Conservation (phyloP, 2,797 vertebrate genomes). For the Sebastes trivittatus region DNA sequence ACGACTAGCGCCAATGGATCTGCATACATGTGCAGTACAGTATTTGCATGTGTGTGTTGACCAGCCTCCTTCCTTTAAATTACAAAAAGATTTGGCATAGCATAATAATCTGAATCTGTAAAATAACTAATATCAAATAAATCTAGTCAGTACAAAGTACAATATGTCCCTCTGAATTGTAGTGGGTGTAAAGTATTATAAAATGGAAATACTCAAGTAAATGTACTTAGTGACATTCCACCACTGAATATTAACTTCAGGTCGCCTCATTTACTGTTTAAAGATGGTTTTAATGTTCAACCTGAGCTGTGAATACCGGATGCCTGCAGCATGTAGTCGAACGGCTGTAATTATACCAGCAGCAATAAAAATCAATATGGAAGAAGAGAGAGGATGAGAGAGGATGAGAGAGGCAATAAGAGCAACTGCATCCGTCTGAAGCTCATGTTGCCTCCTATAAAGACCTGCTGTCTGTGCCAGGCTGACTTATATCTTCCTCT, state of each 20-base stretch:
- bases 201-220: not conserved
- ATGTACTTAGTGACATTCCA: not conserved
- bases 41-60: not conserved
- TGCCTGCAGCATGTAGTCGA: conserved; percentile 7
- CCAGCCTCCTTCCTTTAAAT: not conserved
- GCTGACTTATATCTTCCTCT: conserved; percentile 8
- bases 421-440: not conserved
- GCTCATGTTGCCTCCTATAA: not conserved
- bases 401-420: conserved; percentile 9
- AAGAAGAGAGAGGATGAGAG: not conserved
- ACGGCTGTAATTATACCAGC: conserved; percentile 30
- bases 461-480: not conserved
- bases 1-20: not conserved
- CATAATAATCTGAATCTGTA: not conserved
- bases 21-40: too few relatives aligned
- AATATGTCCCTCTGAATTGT: not conserved
- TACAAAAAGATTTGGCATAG: not conserved
- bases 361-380: conserved; percentile 22
- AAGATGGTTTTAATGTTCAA: conserved; percentile 25
- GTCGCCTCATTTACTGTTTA: not conserved
- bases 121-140: not conserved
- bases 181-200: not conserved
- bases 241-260: not conserved
- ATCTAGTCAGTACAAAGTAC: not conserved
- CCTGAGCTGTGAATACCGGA: not conserved